Evolutionary conservation across 2,797 vertebrate genomes (phyloP), one percentile per base, ranked within the genome.

Genomic region (Mormyrops attenuatus): DNA sequence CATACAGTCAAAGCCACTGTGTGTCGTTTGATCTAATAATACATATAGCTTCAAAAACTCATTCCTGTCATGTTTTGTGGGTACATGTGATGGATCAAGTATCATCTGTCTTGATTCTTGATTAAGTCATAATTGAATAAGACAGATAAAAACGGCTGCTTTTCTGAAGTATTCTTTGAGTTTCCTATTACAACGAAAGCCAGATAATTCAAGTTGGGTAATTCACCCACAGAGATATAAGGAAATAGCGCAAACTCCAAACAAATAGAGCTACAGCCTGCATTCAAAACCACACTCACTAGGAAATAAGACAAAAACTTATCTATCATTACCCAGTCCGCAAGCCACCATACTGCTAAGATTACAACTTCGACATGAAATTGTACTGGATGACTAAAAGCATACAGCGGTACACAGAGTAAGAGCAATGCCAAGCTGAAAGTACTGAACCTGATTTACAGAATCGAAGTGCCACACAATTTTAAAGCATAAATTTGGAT

Each of bases 401-500:
- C 82, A 26, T 13, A 22, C 20, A n/a, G 44, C 15, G 7, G 80
- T n/a, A 84, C 82, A 50, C 44, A 38, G 44, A 82, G n/a, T 84
- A 7, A 47, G 38, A 84, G 49, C 44, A 38, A 73, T 80, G 41
- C 38, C 34, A 41, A 85, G 47, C 49, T 50, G 11, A 52, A 50
- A 13, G 22, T 50, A 26, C 20, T 50, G 82, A 85, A n/a, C 47
- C 22, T 49, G 44, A 85, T 49, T 85, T 47, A 85, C 44, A 52
- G n/a, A 85, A 52, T 22, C 7, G 6, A 85, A 85, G 22, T 52
- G 20, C 82, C 22, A 85, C 82, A 85, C 44, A 85, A 20, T 30
- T 85, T 85, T 85, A 52, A 49, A 49, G n/a, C 49, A 85, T 52
- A 52, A 85, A 85, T 85, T 49, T 52, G 44, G 82, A 85, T 49